phyloP scores from a whole-genome alignment of 2,113 vertebrate genomes.

The Mesocricetus auratus region DNA sequence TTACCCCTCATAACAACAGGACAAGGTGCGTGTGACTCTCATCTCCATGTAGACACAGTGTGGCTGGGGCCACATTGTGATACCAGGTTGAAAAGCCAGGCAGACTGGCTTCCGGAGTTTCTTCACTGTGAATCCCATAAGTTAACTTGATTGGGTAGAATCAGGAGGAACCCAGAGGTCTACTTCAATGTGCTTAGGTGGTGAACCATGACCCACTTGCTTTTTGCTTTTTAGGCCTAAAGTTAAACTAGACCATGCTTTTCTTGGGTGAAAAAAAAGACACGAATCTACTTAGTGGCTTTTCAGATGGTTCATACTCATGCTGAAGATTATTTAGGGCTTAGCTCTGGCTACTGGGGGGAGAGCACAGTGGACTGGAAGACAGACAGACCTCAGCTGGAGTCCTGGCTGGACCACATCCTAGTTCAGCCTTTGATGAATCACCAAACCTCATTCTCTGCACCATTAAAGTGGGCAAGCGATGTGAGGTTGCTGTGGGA shows the following conservation, averaged over 20 bases:
- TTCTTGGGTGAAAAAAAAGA: slow-evolving; percentile 29
- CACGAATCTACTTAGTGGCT: not conserved
- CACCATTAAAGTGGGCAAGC: not conserved
- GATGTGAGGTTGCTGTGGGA: not conserved
- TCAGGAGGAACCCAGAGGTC: slow-evolving; percentile 10
- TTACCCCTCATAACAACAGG: slow-evolving; percentile 30
- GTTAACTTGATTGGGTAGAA: slow-evolving; percentile 22
- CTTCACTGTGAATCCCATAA: slow-evolving; percentile 38
- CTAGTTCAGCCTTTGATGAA: not conserved
- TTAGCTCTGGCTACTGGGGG: slow-evolving; percentile 20
- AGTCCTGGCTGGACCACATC: not conserved
- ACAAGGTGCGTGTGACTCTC: slow-evolving; percentile 38
- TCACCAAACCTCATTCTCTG: not conserved
- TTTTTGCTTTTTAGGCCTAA: slow-evolving; percentile 19
- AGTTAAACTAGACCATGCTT: slow-evolving; percentile 14
- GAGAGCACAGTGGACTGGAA: not conserved
- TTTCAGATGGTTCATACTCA: not conserved
- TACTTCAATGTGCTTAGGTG: not conserved
- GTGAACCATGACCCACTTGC: slow-evolving; percentile 2
- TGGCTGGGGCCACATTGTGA: not conserved
- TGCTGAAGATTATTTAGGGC: not conserved
- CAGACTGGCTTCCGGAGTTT: not conserved
- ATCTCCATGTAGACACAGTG: not conserved
- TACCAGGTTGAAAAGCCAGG: slow-evolving; percentile 36
- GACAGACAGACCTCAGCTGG: slow-evolving; percentile 38